Conservation (phyloP, 2,113 vertebrate species). For the Halcyon senegalensis region DNA sequence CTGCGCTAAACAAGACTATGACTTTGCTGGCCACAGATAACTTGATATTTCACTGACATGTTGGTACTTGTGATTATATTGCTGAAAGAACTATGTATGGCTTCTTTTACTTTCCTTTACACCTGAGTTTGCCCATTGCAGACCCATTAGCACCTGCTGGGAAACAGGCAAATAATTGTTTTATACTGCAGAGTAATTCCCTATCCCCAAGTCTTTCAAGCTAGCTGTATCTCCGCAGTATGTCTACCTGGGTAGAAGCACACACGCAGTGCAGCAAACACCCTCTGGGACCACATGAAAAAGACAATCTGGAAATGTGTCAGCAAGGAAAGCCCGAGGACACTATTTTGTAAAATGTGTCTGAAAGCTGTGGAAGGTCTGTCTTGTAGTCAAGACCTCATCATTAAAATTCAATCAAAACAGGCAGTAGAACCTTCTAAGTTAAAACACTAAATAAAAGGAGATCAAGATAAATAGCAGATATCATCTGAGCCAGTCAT, state of each 20-base stretch:
- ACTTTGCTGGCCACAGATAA: not conserved
- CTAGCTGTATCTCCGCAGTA: not conserved
- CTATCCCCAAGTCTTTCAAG: not conserved
- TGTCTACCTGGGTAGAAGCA: not conserved
- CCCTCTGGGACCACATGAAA: not conserved
- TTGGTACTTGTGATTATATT: not conserved
- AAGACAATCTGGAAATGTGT: not conserved
- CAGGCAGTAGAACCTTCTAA: slow-evolving; percentile 59
- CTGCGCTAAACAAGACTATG: not conserved
- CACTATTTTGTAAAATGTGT: not conserved
- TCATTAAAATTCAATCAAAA: slow-evolving; percentile 64
- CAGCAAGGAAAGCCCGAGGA: slow-evolving; percentile 1
- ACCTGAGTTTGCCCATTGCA: not conserved
- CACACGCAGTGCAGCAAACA: not conserved
- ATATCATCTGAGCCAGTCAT: slow-evolving; percentile 80
- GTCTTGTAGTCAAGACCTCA: slow-evolving; percentile 47
- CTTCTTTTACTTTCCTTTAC: not conserved
- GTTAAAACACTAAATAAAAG: slow-evolving; percentile 81
- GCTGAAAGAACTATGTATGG: not conserved
- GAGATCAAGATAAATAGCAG: slow-evolving; percentile 88
- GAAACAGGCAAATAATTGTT: not conserved
- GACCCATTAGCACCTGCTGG: not conserved
- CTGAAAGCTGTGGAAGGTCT: slow-evolving; percentile 16
- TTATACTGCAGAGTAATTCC: not conserved
- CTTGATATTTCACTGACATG: not conserved